A percentile compares a stretch with the other conserved stretches of the same genome.
These are phyloP conservation scores for Tragelaphus eurycerus DNA, from an alignment of 2,797 vertebrate species.

Conservation along the genomic window DNA sequence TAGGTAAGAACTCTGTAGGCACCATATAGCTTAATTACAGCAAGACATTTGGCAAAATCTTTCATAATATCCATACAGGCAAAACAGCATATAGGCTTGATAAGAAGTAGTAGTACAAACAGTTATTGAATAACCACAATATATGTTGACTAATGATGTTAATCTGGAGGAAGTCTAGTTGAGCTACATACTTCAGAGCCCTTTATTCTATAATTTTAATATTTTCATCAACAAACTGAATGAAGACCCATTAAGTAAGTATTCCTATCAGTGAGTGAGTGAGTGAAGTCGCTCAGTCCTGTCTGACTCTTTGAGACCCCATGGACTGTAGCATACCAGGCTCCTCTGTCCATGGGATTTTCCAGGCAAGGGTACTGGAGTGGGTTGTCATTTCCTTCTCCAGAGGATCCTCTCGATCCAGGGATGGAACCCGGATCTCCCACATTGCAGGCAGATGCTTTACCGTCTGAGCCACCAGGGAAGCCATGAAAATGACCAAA, in stretches of 20 bases:
- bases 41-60: slow-evolving; percentile 16
- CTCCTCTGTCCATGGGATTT: too few species aligned
- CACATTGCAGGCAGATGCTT: too few species aligned
- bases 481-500: neutral
- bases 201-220: neutral
- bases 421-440: too few species aligned
- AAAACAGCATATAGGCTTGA: neutral
- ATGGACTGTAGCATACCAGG: too few species aligned
- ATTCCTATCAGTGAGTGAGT: neutral
- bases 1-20: neutral
- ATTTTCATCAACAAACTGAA: slow-evolving; percentile 3
- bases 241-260: neutral
- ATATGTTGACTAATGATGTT: neutral
- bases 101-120: neutral
- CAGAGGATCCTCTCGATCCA: too few species aligned
- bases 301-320: too few species aligned
- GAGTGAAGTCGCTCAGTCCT: too few species aligned
- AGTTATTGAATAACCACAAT: neutral
- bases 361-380: too few species aligned
- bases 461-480: too few species aligned
- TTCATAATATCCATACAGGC: neutral
- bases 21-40: neutral
- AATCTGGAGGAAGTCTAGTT: neutral
- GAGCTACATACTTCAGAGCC: neutral
- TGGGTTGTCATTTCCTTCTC: neutral